These are phyloP conservation scores for Emydocephalus ijimae DNA, from an alignment of 2,113 vertebrate genomes.

Conservation along the genomic window DNA sequence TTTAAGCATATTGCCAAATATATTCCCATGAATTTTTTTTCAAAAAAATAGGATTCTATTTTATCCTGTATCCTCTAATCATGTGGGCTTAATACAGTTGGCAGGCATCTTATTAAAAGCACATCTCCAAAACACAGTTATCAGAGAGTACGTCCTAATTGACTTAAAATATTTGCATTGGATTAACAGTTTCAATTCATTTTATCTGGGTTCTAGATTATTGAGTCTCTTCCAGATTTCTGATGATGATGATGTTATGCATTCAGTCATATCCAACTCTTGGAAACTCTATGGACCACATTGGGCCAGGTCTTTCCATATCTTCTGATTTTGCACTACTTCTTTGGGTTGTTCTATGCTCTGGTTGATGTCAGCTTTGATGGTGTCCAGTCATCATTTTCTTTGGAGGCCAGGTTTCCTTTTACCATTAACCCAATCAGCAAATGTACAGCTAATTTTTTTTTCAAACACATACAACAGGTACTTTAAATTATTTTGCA, in stretches of 20 bases:
- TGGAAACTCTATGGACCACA: too few species aligned
- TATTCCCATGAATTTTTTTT: background rate
- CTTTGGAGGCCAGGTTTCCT: too few species aligned
- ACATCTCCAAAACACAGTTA: background rate
- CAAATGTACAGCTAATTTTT: background rate
- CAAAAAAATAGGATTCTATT: background rate
- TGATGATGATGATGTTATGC: too few species aligned
- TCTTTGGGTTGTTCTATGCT: background rate
- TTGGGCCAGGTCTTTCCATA: background rate
- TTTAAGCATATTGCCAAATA: background rate
- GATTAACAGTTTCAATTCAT: background rate
- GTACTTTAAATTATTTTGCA: background rate
- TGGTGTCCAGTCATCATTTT: background rate
- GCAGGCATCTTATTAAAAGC: too few species aligned
- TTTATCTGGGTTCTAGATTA: background rate
- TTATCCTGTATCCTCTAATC: background rate
- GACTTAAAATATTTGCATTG: background rate
- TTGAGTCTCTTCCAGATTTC: background rate
- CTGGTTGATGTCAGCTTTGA: background rate
- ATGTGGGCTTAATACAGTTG: background rate
- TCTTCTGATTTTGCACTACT: background rate
- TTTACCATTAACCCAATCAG: background rate
- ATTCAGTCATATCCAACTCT: too few species aligned
- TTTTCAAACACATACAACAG: background rate
- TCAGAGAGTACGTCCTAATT: background rate